phyloP scores from a whole-genome alignment of 1,140 invertebrate species.

The Drosophila mayri region DNA sequence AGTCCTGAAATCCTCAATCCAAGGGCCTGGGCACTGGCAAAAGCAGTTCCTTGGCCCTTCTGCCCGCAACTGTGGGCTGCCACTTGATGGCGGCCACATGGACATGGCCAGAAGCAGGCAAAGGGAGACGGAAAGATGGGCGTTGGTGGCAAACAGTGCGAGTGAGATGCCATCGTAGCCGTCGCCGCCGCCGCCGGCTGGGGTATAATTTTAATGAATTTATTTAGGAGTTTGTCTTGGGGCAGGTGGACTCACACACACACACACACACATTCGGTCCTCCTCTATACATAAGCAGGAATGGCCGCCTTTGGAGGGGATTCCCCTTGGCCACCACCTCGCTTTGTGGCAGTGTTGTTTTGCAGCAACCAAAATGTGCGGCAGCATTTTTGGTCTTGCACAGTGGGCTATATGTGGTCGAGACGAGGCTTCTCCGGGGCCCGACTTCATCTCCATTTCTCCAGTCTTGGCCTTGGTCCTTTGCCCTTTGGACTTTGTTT shows the following conservation, averaged over 20 bases:
- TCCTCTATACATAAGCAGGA: constrained; percentile 19
- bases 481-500: constrained; percentile 21
- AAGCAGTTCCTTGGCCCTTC: constrained; percentile 7
- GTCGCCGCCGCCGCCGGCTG: constrained; percentile 13
- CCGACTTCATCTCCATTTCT: not conserved
- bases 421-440: constrained; percentile 24
- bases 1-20: constrained; percentile 8
- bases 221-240: constrained; percentile 76
- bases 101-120: constrained; percentile 25
- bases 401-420: constrained; percentile 81
- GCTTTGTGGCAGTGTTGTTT: constrained; percentile 65
- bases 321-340: not conserved
- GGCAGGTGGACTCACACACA: constrained; percentile 41
- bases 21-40: not conserved
- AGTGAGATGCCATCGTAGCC: not conserved
- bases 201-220: constrained; percentile 83
- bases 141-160: not conserved
- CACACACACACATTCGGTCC: not conserved
- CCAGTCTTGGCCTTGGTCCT: constrained; percentile 10
- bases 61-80: constrained; percentile 78
- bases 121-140: constrained; percentile 3
- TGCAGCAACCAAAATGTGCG: constrained; percentile 82
- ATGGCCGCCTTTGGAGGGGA: constrained; percentile 3
- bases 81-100: constrained; percentile 77
- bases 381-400: constrained; percentile 83